Evolutionary conservation across 2,113 vertebrate species (phyloP).

Genomic region (Copsychus sechellarum): DNA sequence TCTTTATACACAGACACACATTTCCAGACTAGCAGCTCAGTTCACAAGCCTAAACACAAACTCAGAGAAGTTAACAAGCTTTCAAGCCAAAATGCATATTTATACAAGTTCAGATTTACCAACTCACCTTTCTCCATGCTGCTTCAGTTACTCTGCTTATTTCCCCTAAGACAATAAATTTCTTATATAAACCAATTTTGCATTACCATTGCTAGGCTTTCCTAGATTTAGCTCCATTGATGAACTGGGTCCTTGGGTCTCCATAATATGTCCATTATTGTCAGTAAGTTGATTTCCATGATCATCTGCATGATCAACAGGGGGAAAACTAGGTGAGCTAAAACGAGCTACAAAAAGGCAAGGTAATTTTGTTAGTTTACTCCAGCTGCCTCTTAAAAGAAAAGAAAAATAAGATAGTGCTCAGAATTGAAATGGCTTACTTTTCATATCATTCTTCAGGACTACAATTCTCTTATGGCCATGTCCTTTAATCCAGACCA

Average conservation of each 20-base stretch:
- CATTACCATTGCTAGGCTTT: conserved; percentile 43
- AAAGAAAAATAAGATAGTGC: not conserved
- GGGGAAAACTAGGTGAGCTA: conserved; percentile 65
- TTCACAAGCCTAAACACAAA: not conserved
- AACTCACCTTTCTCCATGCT: not conserved
- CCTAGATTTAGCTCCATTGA: conserved; percentile 45
- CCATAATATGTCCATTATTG: not conserved
- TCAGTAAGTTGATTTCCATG: conserved; percentile 40
- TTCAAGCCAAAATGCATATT: not conserved
- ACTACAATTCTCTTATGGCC: conserved; percentile 98
- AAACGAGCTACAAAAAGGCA: conserved; percentile 66
- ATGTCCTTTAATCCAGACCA: conserved; percentile 98
- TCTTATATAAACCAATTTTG: not conserved
- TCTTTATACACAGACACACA: fast-evolving
- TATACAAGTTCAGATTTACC: not conserved
- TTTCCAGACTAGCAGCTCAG: not conserved
- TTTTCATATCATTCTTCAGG: conserved; percentile 98
- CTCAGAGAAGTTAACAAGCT: not conserved
- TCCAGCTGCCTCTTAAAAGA: not conserved
- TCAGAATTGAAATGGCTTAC: conserved; percentile 68
- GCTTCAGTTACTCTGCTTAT: not conserved
- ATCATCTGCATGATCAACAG: conserved; percentile 55
- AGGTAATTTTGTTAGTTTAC: not conserved
- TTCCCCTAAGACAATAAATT: not conserved
- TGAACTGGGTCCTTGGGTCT: conserved; percentile 1